Evolutionary conservation across 2,797 vertebrate genomes (phyloP).

Genomic region (Euphonia xanthogaster): DNA sequence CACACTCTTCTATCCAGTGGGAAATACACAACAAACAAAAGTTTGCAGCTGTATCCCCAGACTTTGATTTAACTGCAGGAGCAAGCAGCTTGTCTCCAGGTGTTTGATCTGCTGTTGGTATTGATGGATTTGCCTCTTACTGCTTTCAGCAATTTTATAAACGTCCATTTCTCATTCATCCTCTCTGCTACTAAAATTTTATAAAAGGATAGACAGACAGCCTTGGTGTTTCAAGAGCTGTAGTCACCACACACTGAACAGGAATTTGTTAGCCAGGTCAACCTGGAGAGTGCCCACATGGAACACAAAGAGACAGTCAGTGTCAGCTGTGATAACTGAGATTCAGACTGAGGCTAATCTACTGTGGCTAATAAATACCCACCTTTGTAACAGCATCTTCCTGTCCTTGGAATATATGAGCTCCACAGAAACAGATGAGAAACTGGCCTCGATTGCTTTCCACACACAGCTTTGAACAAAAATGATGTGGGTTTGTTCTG

Average conservation of each 20-base stretch:
- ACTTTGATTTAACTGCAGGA: background rate
- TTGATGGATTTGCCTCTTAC: background rate
- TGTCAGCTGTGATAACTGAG: background rate
- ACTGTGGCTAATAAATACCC: background rate
- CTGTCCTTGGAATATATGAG: background rate
- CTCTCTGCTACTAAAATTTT: background rate
- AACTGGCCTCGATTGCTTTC: background rate
- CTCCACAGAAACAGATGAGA: background rate
- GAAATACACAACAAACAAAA: background rate
- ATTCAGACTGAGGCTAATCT: background rate
- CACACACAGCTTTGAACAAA: background rate
- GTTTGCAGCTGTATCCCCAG: background rate
- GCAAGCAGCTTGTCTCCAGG: background rate
- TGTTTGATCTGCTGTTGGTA: background rate
- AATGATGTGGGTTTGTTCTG: background rate
- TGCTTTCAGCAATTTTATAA: background rate
- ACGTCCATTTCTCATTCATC: background rate
- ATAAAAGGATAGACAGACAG: background rate
- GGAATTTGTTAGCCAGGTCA: background rate
- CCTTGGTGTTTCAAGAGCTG: background rate
- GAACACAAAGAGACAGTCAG: background rate
- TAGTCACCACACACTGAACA: background rate
- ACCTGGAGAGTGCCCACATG: background rate
- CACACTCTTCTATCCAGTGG: background rate
- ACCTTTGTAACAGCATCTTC: background rate